phyloP scores from a whole-genome alignment of 2,113 vertebrate species.

The Channa maculata region DNA sequence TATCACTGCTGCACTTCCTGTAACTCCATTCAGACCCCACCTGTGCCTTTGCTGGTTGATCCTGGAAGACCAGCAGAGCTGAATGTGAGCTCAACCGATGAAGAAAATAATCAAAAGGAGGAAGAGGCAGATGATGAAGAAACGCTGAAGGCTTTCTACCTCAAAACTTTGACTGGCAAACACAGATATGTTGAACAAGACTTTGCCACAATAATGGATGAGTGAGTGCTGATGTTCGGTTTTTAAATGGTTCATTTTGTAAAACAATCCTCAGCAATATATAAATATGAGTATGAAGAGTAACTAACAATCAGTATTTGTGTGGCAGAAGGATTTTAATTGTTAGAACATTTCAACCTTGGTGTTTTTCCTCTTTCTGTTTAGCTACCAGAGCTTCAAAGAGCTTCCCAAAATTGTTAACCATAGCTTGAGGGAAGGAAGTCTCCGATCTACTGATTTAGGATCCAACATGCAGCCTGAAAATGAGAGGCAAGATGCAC shows the following conservation, averaged over 20 bases:
- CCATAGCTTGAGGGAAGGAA: constrained; percentile 22
- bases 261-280: neutral
- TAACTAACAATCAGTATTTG: neutral
- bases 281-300: neutral
- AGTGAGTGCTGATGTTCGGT: constrained; percentile 79
- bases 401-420: constrained; percentile 74
- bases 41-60: constrained; percentile 20
- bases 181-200: constrained; percentile 70
- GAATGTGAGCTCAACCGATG: constrained; percentile 62
- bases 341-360: neutral
- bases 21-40: constrained; percentile 48
- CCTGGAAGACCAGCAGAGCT: neutral
- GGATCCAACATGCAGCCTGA: constrained; percentile 24
- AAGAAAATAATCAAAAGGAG: constrained; percentile 33
- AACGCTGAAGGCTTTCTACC: constrained; percentile 44
- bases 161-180: constrained; percentile 60
- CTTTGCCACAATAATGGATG: constrained; percentile 72
- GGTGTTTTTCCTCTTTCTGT: neutral
- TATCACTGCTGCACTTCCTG: neutral
- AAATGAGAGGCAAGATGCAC: neutral
- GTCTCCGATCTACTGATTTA: neutral
- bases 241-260: neutral
- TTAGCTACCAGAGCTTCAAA: constrained; percentile 83
- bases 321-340: neutral
- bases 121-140: constrained; percentile 12